These are phyloP conservation scores for Cynodonichthys magdalenae DNA, from an alignment of 2,797 vertebrate species.

Conservation along the genomic window DNA sequence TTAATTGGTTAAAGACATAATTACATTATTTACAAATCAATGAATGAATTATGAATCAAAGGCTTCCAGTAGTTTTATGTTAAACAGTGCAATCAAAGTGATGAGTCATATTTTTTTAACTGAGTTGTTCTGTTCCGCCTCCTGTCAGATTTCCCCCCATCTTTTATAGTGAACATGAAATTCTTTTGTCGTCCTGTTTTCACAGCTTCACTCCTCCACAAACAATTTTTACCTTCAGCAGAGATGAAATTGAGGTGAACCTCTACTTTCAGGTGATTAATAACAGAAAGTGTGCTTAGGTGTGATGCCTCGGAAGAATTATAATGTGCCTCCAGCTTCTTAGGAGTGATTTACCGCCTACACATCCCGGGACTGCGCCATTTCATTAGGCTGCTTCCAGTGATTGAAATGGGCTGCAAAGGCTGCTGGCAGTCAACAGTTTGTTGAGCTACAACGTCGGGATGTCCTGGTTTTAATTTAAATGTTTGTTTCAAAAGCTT, in stretches of 20 bases:
- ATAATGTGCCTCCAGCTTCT: slow-evolving; percentile 17
- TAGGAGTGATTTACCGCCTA: slow-evolving; percentile 26
- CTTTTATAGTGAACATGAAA: slow-evolving; percentile 10
- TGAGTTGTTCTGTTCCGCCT: slow-evolving; percentile 29
- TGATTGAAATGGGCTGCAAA: slow-evolving; percentile 8
- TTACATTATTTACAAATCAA: too few species aligned
- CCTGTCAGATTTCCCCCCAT: slow-evolving; percentile 17
- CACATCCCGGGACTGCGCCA: slow-evolving; percentile 6
- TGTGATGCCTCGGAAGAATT: slow-evolving; percentile 9
- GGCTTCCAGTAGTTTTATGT: too few species aligned
- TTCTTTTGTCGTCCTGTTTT: slow-evolving; percentile 16
- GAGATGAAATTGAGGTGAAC: not conserved
- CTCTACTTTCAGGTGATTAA: slow-evolving; percentile 4
- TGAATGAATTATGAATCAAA: too few species aligned
- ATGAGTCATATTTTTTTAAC: too few species aligned
- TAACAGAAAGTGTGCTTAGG: not conserved
- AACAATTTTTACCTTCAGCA: not conserved
- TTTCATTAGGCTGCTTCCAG: slow-evolving; percentile 22
- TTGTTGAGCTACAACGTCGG: slow-evolving; percentile 1
- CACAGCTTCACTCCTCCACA: not conserved
- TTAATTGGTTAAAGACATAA: too few species aligned
- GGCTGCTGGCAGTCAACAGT: not conserved
- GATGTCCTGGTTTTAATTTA: slow-evolving; percentile 6
- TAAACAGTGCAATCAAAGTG: too few species aligned
- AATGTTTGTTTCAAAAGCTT: not conserved